These are phyloP conservation scores for Cotesia vestalis DNA, from an alignment of 1,140 invertebrate species.

Conservation along the genomic window DNA sequence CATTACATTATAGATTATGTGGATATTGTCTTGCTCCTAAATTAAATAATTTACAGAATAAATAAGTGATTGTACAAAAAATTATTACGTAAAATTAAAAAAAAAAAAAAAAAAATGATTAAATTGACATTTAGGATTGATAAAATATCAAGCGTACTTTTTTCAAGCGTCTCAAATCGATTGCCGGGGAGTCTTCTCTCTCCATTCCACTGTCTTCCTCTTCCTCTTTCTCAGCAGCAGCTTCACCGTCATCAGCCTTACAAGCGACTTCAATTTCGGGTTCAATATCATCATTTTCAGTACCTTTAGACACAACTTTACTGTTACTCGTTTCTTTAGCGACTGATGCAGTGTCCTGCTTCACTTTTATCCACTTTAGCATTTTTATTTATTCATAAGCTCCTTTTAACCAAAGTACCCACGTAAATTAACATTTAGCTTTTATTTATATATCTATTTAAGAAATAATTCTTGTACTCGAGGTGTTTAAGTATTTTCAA, in stretches of 20 bases:
- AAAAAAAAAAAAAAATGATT: constrained; percentile 10
- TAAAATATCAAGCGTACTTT: constrained; percentile 52
- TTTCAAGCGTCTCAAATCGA: constrained; percentile 55
- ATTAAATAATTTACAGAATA: not conserved
- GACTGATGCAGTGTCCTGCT: constrained; percentile 48
- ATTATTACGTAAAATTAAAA: not conserved
- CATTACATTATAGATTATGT: constrained; percentile 6
- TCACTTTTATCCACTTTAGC: constrained; percentile 65
- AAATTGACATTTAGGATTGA: not conserved
- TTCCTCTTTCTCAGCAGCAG: constrained; percentile 35
- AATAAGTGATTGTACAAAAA: not conserved
- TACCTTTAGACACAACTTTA: constrained; percentile 14
- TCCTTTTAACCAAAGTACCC: not conserved
- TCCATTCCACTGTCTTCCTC: constrained; percentile 62
- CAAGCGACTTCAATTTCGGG: constrained; percentile 44
- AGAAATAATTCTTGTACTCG: too few species aligned
- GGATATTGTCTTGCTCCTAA: not conserved
- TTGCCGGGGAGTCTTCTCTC: constrained; percentile 57
- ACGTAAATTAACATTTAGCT: too few species aligned
- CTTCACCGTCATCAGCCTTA: constrained; percentile 38
- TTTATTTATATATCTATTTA: too few species aligned
- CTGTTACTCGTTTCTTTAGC: constrained; percentile 9
- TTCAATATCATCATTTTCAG: constrained; percentile 29
- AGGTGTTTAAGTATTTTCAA: too few species aligned
- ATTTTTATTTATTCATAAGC: constrained; percentile 43